phyloP scores from a whole-genome alignment of 2,888 invertebrate genomes.

The Cyrtodaria siliqua region DNA sequence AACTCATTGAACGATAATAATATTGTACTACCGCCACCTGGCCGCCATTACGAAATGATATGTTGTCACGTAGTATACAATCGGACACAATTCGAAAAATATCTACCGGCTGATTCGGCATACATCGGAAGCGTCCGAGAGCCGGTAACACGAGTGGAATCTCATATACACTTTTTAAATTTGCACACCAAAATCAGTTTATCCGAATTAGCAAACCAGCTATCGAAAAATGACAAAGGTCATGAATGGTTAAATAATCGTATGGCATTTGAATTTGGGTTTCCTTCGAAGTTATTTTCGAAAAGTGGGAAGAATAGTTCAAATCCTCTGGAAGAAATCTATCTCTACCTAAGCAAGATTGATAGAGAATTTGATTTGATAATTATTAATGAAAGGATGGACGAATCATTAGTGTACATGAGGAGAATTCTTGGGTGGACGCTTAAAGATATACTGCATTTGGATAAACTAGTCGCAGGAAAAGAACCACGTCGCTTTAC shows the following conservation, averaged over 20 bases:
- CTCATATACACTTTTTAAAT: conserved; percentile 53
- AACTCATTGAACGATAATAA: conserved; percentile 27
- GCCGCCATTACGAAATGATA: conserved; percentile 60
- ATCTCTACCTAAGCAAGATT: conserved; percentile 48
- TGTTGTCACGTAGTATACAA: conserved; percentile 68
- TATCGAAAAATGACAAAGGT: conserved; percentile 34
- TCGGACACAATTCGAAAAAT: conserved; percentile 46
- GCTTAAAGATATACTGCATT: conserved; percentile 66
- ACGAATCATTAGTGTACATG: conserved; percentile 70
- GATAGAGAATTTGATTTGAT: conserved; percentile 67
- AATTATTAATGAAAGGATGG: conserved; percentile 70
- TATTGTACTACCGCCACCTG: conserved; percentile 59
- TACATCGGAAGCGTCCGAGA: conserved; percentile 68
- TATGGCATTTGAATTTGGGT: conserved; percentile 68
- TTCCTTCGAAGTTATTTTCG: conserved; percentile 51
- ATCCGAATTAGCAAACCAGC: conserved; percentile 47
- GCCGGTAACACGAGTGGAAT: conserved; percentile 60
- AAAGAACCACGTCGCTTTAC: conserved; percentile 15
- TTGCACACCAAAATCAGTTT: conserved; percentile 28
- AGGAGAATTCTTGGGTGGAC: conserved; percentile 66
- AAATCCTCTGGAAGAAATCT: conserved; percentile 8
- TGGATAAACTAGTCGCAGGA: conserved; percentile 19
- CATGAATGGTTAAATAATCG: conserved; percentile 40
- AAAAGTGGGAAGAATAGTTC: background rate
- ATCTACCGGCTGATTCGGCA: conserved; percentile 58